phyloP scores from a whole-genome alignment of 2,797 vertebrate species.

The Garrulus glandarius region DNA sequence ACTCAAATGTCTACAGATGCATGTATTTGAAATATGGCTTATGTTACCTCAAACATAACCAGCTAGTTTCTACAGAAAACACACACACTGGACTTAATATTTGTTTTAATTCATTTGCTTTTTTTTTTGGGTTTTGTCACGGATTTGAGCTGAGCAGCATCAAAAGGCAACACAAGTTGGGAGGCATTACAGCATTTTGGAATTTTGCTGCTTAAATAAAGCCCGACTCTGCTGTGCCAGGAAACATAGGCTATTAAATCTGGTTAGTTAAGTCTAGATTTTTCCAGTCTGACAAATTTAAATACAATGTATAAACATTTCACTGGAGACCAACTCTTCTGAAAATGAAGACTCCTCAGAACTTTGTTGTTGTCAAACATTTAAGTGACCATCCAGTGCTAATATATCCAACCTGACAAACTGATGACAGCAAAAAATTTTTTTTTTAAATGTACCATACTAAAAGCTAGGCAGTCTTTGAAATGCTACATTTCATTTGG shows the following conservation, averaged over 20 bases:
- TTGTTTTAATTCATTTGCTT: background rate
- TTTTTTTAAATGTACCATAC: too few relatives aligned
- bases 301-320: background rate
- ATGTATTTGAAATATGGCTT: background rate
- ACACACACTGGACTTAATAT: background rate
- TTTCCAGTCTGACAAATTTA: background rate
- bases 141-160: background rate
- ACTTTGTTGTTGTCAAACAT: background rate
- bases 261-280: background rate
- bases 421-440: background rate
- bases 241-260: background rate
- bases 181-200: background rate
- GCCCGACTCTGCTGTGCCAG: background rate
- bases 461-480: background rate
- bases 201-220: background rate
- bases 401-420: background rate
- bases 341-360: background rate
- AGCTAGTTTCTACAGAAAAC: background rate
- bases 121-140: background rate
- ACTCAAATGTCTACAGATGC: background rate
- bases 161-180: background rate
- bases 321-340: background rate
- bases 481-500: background rate
- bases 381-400: background rate
- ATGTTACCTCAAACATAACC: background rate